These are phyloP conservation scores for Anguilla rostrata DNA, from an alignment of 2,113 vertebrate species.

Conservation along the genomic window DNA sequence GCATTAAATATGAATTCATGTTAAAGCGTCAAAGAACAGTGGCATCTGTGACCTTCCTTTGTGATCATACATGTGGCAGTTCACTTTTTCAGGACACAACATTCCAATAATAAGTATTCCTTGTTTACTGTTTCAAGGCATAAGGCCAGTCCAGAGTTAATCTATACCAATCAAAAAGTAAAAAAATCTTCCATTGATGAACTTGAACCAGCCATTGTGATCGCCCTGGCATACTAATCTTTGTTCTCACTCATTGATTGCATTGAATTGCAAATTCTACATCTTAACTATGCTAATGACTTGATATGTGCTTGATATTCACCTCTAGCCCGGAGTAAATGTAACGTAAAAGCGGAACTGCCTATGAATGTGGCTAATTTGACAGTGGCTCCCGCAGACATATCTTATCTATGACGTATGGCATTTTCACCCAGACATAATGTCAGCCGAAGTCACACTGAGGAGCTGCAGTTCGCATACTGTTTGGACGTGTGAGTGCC, in stretches of 20 bases:
- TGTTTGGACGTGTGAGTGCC: neutral
- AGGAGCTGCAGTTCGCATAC: neutral
- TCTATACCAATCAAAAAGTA: neutral
- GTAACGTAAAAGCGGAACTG: neutral
- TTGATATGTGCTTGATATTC: neutral
- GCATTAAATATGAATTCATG: slow-evolving; percentile 3
- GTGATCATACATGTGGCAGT: neutral
- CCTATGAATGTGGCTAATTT: neutral
- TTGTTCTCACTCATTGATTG: neutral
- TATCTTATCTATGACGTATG: neutral
- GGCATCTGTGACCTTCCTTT: neutral
- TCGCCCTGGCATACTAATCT: neutral
- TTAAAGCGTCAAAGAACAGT: neutral
- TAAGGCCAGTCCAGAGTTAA: neutral
- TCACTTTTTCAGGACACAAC: neutral
- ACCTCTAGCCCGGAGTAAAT: neutral
- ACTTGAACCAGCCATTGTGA: neutral
- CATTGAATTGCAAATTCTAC: neutral
- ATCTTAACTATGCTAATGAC: neutral
- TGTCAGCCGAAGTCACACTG: neutral
- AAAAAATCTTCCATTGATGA: neutral
- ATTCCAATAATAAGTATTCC: neutral
- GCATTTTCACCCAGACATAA: neutral
- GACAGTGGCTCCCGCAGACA: neutral
- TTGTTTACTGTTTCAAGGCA: neutral